These are phyloP conservation scores for Oithona nana DNA, from an alignment of 2,888 invertebrate species.

Conservation along the genomic window DNA sequence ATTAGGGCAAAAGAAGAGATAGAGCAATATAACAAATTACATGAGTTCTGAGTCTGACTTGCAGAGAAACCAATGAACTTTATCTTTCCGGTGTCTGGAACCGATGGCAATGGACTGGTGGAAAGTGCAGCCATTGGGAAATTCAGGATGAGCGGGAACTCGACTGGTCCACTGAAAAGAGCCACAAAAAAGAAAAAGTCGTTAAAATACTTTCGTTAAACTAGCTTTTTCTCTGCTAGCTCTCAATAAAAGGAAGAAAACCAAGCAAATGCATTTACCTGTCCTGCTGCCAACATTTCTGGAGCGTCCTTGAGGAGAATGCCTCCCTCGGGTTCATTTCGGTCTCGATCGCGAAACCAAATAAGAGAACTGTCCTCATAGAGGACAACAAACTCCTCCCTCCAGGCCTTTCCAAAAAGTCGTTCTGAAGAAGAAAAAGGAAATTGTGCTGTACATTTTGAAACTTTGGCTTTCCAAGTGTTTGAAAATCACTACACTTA, in stretches of 20 bases:
- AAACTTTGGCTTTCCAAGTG: not conserved
- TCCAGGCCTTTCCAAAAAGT: conserved; percentile 58
- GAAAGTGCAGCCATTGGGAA: conserved; percentile 46
- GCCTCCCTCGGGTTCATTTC: conserved; percentile 31
- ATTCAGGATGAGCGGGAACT: conserved; percentile 48
- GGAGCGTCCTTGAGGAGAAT: conserved; percentile 52
- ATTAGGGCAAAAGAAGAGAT: too few species aligned
- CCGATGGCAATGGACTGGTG: conserved; percentile 57
- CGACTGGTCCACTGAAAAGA: conserved; percentile 43
- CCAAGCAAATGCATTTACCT: conserved; percentile 23
- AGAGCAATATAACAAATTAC: too few species aligned
- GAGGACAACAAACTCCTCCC: conserved; percentile 62
- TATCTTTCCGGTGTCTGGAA: conserved; percentile 40
- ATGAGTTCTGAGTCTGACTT: conserved; percentile 55
- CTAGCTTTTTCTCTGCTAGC: too few species aligned
- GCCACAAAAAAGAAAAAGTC: not conserved
- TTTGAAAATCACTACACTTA: conserved; percentile 33
- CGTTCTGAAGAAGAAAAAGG: conserved; percentile 39
- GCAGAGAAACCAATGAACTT: conserved; percentile 62
- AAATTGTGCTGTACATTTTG: not conserved
- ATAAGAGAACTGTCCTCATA: conserved; percentile 65
- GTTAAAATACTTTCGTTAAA: too few species aligned
- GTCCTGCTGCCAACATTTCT: conserved; percentile 56
- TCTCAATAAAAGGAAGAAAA: not conserved
- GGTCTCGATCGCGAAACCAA: conserved; percentile 50